Percentiles rank a stretch among this genome's conserved stretches.
These are phyloP conservation scores for Spisula subtruncata DNA, from an alignment of 2,888 invertebrate genomes.

Conservation along the genomic window DNA sequence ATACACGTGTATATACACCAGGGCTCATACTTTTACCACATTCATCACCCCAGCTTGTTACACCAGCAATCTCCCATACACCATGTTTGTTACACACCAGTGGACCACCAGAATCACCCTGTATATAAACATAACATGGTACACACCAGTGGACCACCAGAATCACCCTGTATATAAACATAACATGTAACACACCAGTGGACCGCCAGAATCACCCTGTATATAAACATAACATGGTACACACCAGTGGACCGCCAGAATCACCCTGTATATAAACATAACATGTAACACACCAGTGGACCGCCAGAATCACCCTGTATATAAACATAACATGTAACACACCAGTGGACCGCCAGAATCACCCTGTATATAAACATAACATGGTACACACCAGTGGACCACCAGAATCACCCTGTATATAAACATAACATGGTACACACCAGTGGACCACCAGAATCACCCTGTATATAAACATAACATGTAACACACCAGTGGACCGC, in stretches of 20 bases:
- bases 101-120: constrained; percentile 82
- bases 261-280: too few species aligned
- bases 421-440: constrained; percentile 78
- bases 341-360: constrained; percentile 80
- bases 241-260: constrained; percentile 79
- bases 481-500: constrained; percentile 79
- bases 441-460: constrained; percentile 80
- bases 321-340: too few species aligned
- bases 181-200: constrained; percentile 78
- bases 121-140: too few species aligned
- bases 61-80: constrained; percentile 76
- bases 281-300: constrained; percentile 78
- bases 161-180: too few species aligned
- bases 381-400: constrained; percentile 79
- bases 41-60: constrained; percentile 80
- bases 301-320: constrained; percentile 82
- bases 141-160: constrained; percentile 80
- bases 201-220: constrained; percentile 81
- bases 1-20: constrained; percentile 81
- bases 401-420: constrained; percentile 81
- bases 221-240: too few species aligned
- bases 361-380: too few species aligned
- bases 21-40: constrained; percentile 78
- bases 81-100: constrained; percentile 76
- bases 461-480: too few species aligned